Evolutionary conservation across 2,797 vertebrate genomes (phyloP).

Genomic region (Furcifer pardalis): DNA sequence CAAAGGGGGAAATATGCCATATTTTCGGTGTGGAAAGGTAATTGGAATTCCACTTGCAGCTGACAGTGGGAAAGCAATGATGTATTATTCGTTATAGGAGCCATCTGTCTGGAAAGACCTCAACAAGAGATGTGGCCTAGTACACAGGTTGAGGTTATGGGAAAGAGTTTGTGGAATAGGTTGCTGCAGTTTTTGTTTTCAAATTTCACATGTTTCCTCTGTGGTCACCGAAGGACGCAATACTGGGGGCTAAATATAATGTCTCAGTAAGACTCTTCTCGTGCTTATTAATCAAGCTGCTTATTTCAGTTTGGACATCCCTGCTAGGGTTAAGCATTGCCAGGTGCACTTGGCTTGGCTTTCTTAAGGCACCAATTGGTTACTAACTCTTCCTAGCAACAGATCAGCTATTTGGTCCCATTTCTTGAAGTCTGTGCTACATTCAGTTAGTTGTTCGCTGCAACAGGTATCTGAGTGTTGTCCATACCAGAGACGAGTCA

Average conservation of each 20-base stretch:
- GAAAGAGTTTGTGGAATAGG: background rate
- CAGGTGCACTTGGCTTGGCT: slow-evolving; percentile 33
- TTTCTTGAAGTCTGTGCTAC: slow-evolving; percentile 53
- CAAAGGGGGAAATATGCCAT: background rate
- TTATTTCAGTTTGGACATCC: slow-evolving; percentile 46
- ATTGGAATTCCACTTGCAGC: background rate
- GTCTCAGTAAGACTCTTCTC: background rate
- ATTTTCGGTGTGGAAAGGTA: background rate
- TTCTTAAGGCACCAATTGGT: slow-evolving; percentile 45
- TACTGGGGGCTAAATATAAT: background rate
- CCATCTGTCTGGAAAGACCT: background rate
- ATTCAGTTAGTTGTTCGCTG: slow-evolving; percentile 51
- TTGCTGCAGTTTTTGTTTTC: background rate
- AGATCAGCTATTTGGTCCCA: slow-evolving; percentile 54
- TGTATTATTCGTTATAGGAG: background rate
- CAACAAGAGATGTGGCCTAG: background rate
- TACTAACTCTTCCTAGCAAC: slow-evolving; percentile 50
- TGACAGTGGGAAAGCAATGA: background rate
- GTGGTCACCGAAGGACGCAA: background rate
- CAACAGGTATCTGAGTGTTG: slow-evolving; percentile 45
- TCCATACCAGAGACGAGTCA: slow-evolving; percentile 50
- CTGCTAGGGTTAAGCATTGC: slow-evolving; percentile 42
- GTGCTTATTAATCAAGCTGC: background rate
- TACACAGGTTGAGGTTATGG: background rate
- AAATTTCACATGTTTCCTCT: background rate